Base-by-base conservation (phyloP, 2,888 invertebrate genomes). In the Xanthostigma xanthostigma region DNA sequence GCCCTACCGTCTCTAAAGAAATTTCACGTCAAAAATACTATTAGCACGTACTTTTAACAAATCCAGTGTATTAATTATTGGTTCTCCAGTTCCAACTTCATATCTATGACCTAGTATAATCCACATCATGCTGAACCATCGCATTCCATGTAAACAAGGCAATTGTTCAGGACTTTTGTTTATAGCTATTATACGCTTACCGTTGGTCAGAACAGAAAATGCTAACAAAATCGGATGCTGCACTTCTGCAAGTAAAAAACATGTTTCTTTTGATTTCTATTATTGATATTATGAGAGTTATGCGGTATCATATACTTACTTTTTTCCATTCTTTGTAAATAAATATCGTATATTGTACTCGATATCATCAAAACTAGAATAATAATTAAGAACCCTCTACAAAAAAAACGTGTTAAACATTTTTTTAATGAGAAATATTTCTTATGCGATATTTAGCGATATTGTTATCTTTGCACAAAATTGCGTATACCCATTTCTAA, bases 91-190 rank as follows among this genome's bases (percentile, higher is more conserved):
- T 42, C 46, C 49, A 8, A 55, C 55, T 3, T 58, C 41, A 53
- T 63, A 68, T 3, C 63, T 63, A 48, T 73, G 73, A 1, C 68
- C 69, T 0, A 68, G 56, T 2, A 72, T 58, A 17, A 73, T 66
- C 72, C 72, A 72, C 52, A 70, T 52, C 66, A 71, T 70, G 34
- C 70, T 70, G 11, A 72, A 59, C 2, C 65, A 60, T 51, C 70
- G 59, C 36, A 72, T 63, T 4, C 72, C 72, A 49, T 70, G 66
- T 5, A 72, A 57, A 54, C 72, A 72, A 44, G 67, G 64, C 36
- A 72, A 51, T 1, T 68, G 59, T 2, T 63, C 64, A 1, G 67
- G 57, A 9, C 60, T 58, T 2, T 60, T 55, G 36, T 60, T 63
- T 53, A 68, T 65, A 1, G 60, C 59, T 8, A 71, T 55, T 41